phyloP scores from a whole-genome alignment of 2,888 invertebrate genomes.

The Spialia ferax region DNA sequence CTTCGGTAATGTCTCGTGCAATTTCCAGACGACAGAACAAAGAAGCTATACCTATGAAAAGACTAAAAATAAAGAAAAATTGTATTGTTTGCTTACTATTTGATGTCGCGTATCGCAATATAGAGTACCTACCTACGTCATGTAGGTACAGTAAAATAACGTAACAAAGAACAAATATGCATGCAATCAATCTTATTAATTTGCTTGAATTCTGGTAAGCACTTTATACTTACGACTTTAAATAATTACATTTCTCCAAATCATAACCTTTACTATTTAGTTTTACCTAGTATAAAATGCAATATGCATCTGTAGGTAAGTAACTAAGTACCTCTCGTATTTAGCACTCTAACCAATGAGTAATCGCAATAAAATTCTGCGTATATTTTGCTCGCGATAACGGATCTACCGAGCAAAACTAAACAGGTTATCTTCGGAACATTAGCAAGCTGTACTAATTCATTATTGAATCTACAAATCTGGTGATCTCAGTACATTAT shows the following conservation, averaged over 20 bases:
- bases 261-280: neutral
- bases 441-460: conserved; percentile 20
- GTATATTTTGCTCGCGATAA: conserved; percentile 10
- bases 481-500: conserved; percentile 17
- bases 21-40: conserved; percentile 23
- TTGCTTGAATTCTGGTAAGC: too few relatives aligned
- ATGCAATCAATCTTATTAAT: too few relatives aligned
- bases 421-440: conserved; percentile 24
- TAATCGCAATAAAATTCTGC: neutral
- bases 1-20: conserved; percentile 5
- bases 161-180: too few relatives aligned
- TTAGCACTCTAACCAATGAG: neutral
- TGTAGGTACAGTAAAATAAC: too few relatives aligned
- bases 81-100: neutral
- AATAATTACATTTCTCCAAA: neutral
- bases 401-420: conserved; percentile 9
- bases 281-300: neutral
- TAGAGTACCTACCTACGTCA: neutral
- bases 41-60: neutral
- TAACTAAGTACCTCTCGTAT: too few relatives aligned
- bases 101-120: neutral
- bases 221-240: too few relatives aligned
- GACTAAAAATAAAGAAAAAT: conserved; percentile 3
- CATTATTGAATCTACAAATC: conserved; percentile 15
- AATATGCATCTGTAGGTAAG: neutral